A percentile compares a stretch with the other conserved stretches of the same genome.
Conservation (phyloP, 2,113 vertebrate species). For the cattle (Bos taurus) region ARS-UCD2.0 NC_037333.1:99084501-99085000, state of each 20-base stretch:
- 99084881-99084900: not conserved
- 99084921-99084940: not conserved
- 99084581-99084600: no score
- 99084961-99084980: not conserved
- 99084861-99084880: not conserved
- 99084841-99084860: not conserved
- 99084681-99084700: not conserved
- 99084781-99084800: not conserved
- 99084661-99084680: not conserved
- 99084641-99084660: no score
- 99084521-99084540: no score
- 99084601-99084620: no score
- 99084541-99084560: no score
- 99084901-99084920: not conserved
- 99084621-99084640: no score
- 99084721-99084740: not conserved
- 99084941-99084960: not conserved
- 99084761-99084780: not conserved
- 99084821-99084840: not conserved
- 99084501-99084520: no score
- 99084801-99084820: not conserved
- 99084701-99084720: not conserved
- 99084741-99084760: not conserved
- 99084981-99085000: not conserved
- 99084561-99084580: no score